These are phyloP conservation scores for Hydractinia symbiolongicarpus DNA, from an alignment of 30 jellyfish, hydroid and myxozoan genomes.

Conservation along the genomic window DNA sequence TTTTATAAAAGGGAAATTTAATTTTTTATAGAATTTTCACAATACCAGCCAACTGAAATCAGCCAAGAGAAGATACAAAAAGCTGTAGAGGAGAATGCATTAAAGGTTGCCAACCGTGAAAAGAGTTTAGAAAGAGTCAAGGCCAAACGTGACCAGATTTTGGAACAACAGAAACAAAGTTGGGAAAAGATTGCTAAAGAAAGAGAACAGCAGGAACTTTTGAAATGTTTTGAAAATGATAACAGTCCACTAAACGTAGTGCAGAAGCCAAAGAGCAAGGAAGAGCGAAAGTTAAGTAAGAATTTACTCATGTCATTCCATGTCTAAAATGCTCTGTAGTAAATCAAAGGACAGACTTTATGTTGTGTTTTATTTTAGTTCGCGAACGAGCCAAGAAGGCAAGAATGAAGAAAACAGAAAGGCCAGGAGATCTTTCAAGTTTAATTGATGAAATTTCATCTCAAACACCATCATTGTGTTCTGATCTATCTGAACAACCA, in stretches of 20 bases:
- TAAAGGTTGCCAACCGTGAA: conserved; percentile 2
- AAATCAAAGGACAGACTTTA: not conserved
- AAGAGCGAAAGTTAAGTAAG: conserved; percentile 21
- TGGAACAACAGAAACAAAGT: not conserved
- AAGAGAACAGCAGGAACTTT: conserved; percentile 7
- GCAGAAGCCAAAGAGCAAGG: conserved; percentile 22
- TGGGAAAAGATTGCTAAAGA: conserved; percentile 4
- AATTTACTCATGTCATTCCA: not conserved
- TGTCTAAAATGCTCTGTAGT: not conserved
- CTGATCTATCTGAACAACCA: conserved; percentile 24
- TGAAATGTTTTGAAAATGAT: not conserved
- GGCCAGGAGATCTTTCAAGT: conserved; percentile 11
- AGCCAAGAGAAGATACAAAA: not conserved
- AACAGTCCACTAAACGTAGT: not conserved
- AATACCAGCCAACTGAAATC: not conserved
- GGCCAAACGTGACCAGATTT: not conserved
- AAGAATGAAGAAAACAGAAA: conserved; percentile 4
- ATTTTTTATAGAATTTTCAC: not conserved
- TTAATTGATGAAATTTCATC: conserved; percentile 29
- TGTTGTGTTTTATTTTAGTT: conserved; percentile 6
- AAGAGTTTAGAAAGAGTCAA: not conserved
- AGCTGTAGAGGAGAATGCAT: conserved; percentile 2
- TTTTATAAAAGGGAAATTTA: not conserved
- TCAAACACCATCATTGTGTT: conserved; percentile 26
- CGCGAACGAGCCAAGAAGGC: conserved; percentile 34